These are phyloP conservation scores for Orthosia incerta DNA, from an alignment of 2,888 invertebrate species.

Conservation along the genomic window DNA sequence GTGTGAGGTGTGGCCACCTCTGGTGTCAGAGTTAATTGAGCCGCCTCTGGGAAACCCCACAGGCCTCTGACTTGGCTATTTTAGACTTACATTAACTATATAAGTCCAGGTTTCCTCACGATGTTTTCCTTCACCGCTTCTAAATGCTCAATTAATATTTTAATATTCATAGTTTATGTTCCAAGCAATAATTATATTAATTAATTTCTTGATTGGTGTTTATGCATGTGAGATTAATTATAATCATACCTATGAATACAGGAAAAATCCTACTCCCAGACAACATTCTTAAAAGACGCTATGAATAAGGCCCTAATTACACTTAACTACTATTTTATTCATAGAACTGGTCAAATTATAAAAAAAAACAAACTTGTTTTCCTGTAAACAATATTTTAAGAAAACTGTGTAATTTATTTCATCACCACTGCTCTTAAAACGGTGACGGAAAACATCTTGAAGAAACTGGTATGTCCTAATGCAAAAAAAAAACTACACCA, in stretches of 20 bases:
- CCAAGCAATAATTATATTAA: background rate
- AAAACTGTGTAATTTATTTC: too few relatives aligned
- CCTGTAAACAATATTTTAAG: background rate
- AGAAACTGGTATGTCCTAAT: too few relatives aligned
- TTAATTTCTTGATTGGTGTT: background rate
- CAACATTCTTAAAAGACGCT: background rate
- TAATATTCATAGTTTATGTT: background rate
- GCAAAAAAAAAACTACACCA: too few relatives aligned
- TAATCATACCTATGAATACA: background rate
- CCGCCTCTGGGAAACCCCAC: too few relatives aligned
- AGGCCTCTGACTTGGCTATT: too few relatives aligned
- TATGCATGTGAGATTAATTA: background rate
- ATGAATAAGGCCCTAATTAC: background rate
- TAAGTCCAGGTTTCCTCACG: too few relatives aligned
- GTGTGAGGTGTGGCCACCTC: too few relatives aligned
- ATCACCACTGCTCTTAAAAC: too few relatives aligned
- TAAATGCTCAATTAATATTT: background rate
- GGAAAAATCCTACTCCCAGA: background rate
- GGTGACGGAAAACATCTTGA: too few relatives aligned
- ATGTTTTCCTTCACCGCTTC: too few relatives aligned
- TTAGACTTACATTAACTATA: too few relatives aligned
- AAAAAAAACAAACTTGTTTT: background rate
- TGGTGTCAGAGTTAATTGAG: too few relatives aligned
- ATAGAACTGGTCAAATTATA: background rate
- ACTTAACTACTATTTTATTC: conserved; percentile 14